Conservation (phyloP, 2,113 vertebrate species). For the Osmerus eperlanus region DNA sequence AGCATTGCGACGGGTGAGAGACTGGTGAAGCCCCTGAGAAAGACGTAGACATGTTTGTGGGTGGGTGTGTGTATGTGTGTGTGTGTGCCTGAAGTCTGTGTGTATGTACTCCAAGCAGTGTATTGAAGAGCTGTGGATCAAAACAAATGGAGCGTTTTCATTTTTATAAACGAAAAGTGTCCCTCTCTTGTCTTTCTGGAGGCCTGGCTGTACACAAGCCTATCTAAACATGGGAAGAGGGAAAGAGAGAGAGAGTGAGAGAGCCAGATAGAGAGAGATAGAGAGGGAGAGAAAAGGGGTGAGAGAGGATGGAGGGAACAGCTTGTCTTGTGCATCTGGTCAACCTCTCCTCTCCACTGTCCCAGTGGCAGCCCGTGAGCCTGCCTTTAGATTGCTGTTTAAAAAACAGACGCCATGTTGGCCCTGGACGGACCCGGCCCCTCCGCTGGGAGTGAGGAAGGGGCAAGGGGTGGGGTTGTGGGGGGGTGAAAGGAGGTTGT, state of each 20-base stretch:
- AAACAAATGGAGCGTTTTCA: too few relatives aligned
- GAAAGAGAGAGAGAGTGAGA: too few relatives aligned
- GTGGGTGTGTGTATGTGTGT: too few relatives aligned
- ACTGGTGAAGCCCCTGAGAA: conserved; percentile 21
- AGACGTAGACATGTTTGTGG: too few relatives aligned
- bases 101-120: too few relatives aligned
- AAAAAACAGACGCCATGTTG: conserved; percentile 68
- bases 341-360: conserved; percentile 56
- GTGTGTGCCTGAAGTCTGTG: too few relatives aligned
- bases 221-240: too few relatives aligned
- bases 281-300: neutral
- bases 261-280: neutral
- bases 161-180: too few relatives aligned
- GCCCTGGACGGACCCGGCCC: conserved; percentile 55
- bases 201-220: too few relatives aligned
- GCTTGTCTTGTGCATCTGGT: neutral
- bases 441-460: conserved; percentile 10
- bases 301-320: conserved; percentile 25
- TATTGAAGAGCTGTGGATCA: too few relatives aligned
- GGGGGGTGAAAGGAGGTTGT: neutral
- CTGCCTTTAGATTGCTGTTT: conserved; percentile 75
- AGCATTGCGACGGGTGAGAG: neutral
- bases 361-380: conserved; percentile 66
- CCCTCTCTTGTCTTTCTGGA: too few relatives aligned
- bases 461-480: neutral